phyloP scores from a whole-genome alignment of 2,797 vertebrate genomes.

The Leuciscus waleckii region DNA sequence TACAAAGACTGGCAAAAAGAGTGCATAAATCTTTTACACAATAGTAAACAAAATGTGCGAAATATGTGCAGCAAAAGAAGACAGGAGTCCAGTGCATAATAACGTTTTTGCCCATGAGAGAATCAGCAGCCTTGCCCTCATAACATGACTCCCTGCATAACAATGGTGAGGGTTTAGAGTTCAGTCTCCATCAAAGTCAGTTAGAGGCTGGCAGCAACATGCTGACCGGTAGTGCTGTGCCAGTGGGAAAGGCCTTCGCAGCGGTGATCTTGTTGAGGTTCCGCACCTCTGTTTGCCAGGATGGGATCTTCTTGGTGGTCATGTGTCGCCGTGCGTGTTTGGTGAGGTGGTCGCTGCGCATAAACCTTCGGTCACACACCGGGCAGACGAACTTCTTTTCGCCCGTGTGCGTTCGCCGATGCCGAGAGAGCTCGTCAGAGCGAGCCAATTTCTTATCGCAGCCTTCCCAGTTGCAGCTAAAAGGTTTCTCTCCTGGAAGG shows the following conservation, averaged over 20 bases:
- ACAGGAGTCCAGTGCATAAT: constrained; percentile 82
- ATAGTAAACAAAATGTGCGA: constrained; percentile 76
- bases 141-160: constrained; percentile 65
- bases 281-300: constrained; percentile 92
- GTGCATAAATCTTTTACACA: constrained; percentile 74
- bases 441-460: constrained; percentile 97
- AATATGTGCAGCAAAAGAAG: constrained; percentile 65
- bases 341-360: constrained; percentile 97
- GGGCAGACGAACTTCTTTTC: constrained; percentile 97
- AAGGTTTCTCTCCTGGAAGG: constrained; percentile 93
- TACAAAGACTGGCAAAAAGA: constrained; percentile 82
- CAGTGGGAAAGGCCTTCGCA: constrained; percentile 73
- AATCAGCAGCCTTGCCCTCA: constrained; percentile 70
- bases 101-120: constrained; percentile 70
- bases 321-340: constrained; percentile 96
- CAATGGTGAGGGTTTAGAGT: constrained; percentile 49
- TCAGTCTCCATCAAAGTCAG: constrained; percentile 66
- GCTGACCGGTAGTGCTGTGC: constrained; percentile 74
- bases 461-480: constrained; percentile 95
- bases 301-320: constrained; percentile 90
- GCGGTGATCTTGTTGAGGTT: constrained; percentile 84
- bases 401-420: constrained; percentile 94
- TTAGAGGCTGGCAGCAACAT: constrained; percentile 79
- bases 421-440: constrained; percentile 95
- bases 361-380: constrained; percentile 93